Conservation (phyloP, 1,140 invertebrate species). For the Apis florea region DNA sequence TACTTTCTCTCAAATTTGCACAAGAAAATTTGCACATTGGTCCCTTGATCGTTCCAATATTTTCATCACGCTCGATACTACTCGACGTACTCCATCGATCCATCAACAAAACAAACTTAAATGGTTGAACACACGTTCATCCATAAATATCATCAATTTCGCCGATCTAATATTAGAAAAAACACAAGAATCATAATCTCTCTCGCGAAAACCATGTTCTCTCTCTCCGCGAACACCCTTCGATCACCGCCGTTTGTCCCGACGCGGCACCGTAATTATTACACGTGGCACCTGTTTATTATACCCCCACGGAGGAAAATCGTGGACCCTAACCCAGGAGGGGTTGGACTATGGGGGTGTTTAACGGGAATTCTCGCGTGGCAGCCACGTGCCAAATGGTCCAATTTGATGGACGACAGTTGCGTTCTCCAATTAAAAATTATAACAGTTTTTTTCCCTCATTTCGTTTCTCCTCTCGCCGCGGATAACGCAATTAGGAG, state of each 20-base stretch:
- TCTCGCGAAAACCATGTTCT: no score
- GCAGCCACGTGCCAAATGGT: conserved; percentile 65
- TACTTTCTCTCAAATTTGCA: no score
- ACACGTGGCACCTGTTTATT: conserved; percentile 56
- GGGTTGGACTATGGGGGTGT: conserved; percentile 27
- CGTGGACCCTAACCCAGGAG: conserved; percentile 32
- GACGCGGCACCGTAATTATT: conserved; percentile 51
- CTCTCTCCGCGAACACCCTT: no score
- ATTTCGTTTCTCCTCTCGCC: conserved; percentile 31
- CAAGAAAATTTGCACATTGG: no score
- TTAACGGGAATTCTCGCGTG: conserved; percentile 56
- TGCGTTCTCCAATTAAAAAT: conserved; percentile 67
- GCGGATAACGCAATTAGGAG: conserved; percentile 53
- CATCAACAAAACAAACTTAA: no score
- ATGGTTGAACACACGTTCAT: no score
- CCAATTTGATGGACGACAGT: conserved; percentile 64
- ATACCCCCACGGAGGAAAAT: conserved; percentile 47
- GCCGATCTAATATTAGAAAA: no score
- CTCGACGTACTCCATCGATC: no score
- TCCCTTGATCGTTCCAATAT: no score
- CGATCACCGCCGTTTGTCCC: neutral
- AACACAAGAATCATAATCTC: no score
- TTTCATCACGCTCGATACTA: no score
- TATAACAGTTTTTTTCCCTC: conserved; percentile 58
- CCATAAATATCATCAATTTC: no score